Evolutionary conservation across 2,888 invertebrate genomes (phyloP).

Genomic region (Agriotes lineatus): DNA sequence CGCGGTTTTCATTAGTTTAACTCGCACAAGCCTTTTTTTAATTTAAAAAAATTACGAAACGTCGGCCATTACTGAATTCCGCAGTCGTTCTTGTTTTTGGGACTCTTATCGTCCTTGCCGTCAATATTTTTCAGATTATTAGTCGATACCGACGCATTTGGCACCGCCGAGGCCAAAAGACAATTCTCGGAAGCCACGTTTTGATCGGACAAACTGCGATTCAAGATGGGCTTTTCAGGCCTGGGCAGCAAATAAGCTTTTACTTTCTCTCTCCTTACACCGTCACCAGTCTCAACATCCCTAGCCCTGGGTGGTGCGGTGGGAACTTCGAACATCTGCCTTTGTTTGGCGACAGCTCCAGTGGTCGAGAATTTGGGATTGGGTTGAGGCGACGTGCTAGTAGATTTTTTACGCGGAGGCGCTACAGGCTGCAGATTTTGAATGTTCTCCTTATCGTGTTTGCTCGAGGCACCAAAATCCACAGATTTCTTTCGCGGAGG

Average conservation of each 20-base stretch:
- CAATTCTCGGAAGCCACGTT: slow-evolving; percentile 14
- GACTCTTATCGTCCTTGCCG: slow-evolving; percentile 45
- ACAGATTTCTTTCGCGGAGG: slow-evolving; percentile 39
- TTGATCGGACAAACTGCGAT: slow-evolving; percentile 33
- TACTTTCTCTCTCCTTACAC: slow-evolving; percentile 52
- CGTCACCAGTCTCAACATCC: not conserved
- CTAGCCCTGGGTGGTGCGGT: not conserved
- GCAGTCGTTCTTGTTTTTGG: slow-evolving; percentile 58
- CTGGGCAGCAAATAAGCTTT: slow-evolving; percentile 51
- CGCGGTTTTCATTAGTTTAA: not conserved
- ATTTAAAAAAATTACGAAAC: not conserved
- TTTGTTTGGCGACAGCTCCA: not conserved
- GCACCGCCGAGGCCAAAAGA: slow-evolving; percentile 5
- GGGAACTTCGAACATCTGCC: not conserved
- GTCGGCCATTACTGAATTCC: slow-evolving; percentile 55
- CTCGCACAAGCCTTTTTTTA: not conserved
- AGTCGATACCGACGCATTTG: slow-evolving; percentile 26
- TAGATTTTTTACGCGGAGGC: slow-evolving; percentile 44
- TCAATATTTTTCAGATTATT: slow-evolving; percentile 26
- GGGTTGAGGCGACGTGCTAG: slow-evolving; percentile 29
- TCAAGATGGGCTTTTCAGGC: slow-evolving; percentile 28
- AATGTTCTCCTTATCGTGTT: slow-evolving; percentile 29
- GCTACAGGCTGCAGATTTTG: slow-evolving; percentile 30
- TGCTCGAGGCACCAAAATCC: slow-evolving; percentile 48
- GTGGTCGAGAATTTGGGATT: slow-evolving; percentile 2